Percentiles rank a stretch among this genome's conserved stretches.
phyloP scores from a whole-genome alignment of 2,888 invertebrate species.

The Congeria kusceri region DNA sequence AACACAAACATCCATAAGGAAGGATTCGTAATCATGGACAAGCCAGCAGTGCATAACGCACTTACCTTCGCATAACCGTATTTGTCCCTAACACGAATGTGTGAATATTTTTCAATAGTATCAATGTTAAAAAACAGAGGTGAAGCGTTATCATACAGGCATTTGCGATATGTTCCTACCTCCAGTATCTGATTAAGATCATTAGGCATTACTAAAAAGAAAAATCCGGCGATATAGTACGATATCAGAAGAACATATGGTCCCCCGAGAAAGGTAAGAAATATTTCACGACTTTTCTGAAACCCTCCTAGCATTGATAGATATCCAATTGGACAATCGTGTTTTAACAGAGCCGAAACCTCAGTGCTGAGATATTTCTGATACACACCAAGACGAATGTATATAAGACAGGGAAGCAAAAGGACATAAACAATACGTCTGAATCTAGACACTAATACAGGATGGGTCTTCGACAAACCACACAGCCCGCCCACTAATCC shows the following conservation, averaged over 20 bases:
- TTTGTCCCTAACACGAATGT: conserved; percentile 2
- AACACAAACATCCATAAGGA: background rate
- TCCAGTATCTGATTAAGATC: conserved; percentile 21
- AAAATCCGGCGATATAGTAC: conserved; percentile 26
- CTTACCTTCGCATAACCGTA: conserved; percentile 27
- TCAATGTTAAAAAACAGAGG: conserved; percentile 21
- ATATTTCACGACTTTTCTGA: conserved; percentile 37
- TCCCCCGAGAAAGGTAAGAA: conserved; percentile 44
- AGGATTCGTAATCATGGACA: background rate
- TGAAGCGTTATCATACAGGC: background rate
- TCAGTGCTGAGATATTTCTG: conserved; percentile 11
- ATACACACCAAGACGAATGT: conserved; percentile 37
- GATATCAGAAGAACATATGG: conserved; percentile 33
- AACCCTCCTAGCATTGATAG: conserved; percentile 51
- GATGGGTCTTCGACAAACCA: conserved; percentile 28
- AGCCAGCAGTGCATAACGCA: background rate
- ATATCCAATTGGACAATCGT: conserved; percentile 45
- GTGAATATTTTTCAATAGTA: conserved; percentile 27
- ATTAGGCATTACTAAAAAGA: conserved; percentile 36
- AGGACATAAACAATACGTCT: conserved; percentile 26
- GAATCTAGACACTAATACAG: conserved; percentile 30
- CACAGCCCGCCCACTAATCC: conserved; percentile 28
- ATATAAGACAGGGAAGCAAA: conserved; percentile 34
- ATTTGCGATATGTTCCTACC: conserved; percentile 6
- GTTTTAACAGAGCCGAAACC: conserved; percentile 34